Base-by-base conservation (phyloP, 2,797 vertebrate genomes). In the Sarcophilus harrisii region DNA sequence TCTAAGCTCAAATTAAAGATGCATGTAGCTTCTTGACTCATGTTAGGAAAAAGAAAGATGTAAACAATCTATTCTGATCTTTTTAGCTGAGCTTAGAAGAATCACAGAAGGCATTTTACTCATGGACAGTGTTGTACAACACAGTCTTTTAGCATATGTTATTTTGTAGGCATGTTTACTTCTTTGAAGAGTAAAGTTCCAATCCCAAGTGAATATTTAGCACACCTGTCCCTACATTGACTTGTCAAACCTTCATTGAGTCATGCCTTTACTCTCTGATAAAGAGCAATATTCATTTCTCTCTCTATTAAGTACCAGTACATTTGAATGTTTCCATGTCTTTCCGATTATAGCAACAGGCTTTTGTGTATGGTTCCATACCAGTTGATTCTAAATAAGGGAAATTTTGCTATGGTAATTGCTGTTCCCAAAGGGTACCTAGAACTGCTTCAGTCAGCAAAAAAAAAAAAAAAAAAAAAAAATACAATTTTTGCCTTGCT, bases 391-490 rank as follows among this genome's bases (percentile, higher is more conserved):
- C 96, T 94, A 93, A 97, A 58, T 93, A 96, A 97, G 57, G 32
- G 93, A 49, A 57, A 52, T 58, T 89, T 94, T n/a, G 45, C 95
- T 94, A 58, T 90, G 21, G 73, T 52, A 54, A 96, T 92, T 54
- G 91, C 90, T 92, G 24, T 95, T 98, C 98, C 98, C 96, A 57
- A 95, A 96, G 97, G 96, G 94, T 91, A 96, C 90, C 2, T 38
- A 52, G 97, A 98, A 97, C 94, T 95, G 57, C 92, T 92, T 93
- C 90, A 95, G 96, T 97, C 95, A 97, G 93, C 96, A 97, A 87
- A 87, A 94, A 66, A 52, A 55, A 45, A 49, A 28, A 59, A 90
- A 57, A 55, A 45, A 49, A 52, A 55, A 45, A 49, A 28, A 60
- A 90, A 57, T 90, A 59, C 89, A 91, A 95, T 96, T 95, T 97